These are phyloP conservation scores for Pristionchus entomophagus DNA, from an alignment of 2,888 invertebrate species.

Conservation along the genomic window DNA sequence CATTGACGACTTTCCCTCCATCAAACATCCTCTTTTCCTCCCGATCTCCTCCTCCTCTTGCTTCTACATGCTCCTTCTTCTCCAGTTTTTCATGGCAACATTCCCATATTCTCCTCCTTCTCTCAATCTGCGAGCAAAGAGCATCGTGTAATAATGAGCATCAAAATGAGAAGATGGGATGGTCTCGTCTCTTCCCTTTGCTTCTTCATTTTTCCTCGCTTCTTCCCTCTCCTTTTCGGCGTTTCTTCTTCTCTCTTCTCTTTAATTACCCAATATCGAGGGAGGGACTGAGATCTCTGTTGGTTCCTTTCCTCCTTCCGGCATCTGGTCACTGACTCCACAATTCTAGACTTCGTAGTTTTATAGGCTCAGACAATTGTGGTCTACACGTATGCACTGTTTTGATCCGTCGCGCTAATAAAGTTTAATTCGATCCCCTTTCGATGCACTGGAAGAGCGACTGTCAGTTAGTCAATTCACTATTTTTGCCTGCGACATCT, in stretches of 20 bases:
- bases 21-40: neutral
- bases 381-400: too few relatives aligned
- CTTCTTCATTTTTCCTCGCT: slow-evolving; percentile 30
- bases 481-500: too few relatives aligned
- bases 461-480: too few relatives aligned
- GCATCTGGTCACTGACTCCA: too few relatives aligned
- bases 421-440: too few relatives aligned
- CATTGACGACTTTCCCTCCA: too few relatives aligned
- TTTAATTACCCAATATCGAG: slow-evolving; percentile 40
- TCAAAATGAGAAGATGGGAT: neutral
- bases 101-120: neutral
- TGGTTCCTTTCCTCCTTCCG: neutral
- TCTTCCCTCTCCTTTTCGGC: neutral
- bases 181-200: neutral
- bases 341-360: too few relatives aligned
- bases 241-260: neutral
- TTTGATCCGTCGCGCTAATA: too few relatives aligned
- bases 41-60: neutral
- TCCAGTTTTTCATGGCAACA: neutral
- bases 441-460: too few relatives aligned
- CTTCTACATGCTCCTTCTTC: neutral
- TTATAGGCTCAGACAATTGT: too few relatives aligned
- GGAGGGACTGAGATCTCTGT: neutral
- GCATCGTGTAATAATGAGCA: too few relatives aligned
- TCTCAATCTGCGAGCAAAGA: neutral